Evolutionary conservation across 2,113 vertebrate species (phyloP).

Genomic region (Pitta sordida): DNA sequence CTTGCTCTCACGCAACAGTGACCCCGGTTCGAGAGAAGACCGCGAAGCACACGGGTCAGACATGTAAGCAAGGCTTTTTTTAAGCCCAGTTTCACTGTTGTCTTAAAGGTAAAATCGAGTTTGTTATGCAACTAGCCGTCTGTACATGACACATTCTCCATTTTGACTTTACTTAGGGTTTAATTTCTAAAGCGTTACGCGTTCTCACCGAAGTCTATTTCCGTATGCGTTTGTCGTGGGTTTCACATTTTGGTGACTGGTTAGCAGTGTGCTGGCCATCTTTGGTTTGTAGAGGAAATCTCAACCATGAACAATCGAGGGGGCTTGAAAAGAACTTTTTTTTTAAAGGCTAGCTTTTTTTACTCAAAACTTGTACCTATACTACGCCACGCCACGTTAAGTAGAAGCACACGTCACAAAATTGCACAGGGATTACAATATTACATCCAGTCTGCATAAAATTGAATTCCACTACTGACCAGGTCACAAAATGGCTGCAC

Average conservation of each 20-base stretch:
- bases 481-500: conserved; percentile 86
- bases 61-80: conserved; percentile 66
- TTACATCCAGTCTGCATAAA: conserved; percentile 89
- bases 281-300: conserved; percentile 84
- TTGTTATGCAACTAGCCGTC: conserved; percentile 81
- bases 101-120: conserved; percentile 72
- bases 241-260: conserved; percentile 82
- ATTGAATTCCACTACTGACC: conserved; percentile 85
- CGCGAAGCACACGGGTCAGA: conserved; percentile 70
- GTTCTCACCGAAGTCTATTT: conserved; percentile 47
- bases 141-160: conserved; percentile 80
- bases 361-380: conserved; percentile 78
- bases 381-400: conserved; percentile 84
- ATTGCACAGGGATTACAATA: conserved; percentile 93
- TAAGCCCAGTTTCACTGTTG: conserved; percentile 76
- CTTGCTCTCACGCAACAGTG: conserved; percentile 75
- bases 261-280: conserved; percentile 86
- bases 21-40: conserved; percentile 78
- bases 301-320: conserved; percentile 77
- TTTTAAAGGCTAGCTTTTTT: conserved; percentile 57
- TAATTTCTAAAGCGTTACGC: conserved; percentile 69
- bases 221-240: conserved; percentile 67
- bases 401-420: conserved; percentile 89
- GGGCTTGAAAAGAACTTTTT: conserved; percentile 75
- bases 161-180: conserved; percentile 82